Evolutionary conservation across 2,113 vertebrate genomes (phyloP), one percentile per base, ranked within the genome.

Genomic region (Globicephala melas): DNA sequence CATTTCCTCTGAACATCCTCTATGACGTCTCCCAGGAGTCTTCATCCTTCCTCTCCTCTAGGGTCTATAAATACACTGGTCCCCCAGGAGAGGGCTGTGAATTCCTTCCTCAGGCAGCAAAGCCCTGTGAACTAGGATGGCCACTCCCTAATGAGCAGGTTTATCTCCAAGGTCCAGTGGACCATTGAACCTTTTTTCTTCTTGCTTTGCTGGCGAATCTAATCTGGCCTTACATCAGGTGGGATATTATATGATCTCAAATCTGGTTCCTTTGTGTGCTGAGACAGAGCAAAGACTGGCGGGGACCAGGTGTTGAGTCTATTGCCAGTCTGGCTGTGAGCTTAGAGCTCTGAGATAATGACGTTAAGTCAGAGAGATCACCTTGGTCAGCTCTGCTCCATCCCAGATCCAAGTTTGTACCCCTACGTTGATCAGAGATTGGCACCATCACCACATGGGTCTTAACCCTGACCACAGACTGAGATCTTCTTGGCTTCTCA

Each of bases 1-100:
- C 89, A 80, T 96, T 98, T 97, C 98, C 98, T 95, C 65, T 94
- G 77, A 36, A 98, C 93, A 97, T 97, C 96, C 97, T 97, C 86
- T 95, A 93, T 98, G 98, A 96, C 86, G 83, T 95, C 86, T 96
- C 96, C 95, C 92, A 94, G 74, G 95, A 94, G 95, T 92, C 93
- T 95, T 74, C 97, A 89, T 97, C 97, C 97, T 98, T 97, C 98
- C 97, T 98, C 79, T 93, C 25, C 82, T 80, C 70, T 87, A 85
- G 26, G 68, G 23, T 96, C 96, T 97, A 97, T 96, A 96, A 98
- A 98, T 98, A 98, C 38, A 74, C 79, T 96, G 44, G 60, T 87
- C 33, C 83, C 85, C 89, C 53, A 70, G 23, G 93, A 89, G 63
- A 83, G 0, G 31, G 7, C 44, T 76, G n/a, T 9, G 28, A 93